Conservation (phyloP, 2,888 invertebrate genomes). For the Mimumesa dahlbomi region DNA sequence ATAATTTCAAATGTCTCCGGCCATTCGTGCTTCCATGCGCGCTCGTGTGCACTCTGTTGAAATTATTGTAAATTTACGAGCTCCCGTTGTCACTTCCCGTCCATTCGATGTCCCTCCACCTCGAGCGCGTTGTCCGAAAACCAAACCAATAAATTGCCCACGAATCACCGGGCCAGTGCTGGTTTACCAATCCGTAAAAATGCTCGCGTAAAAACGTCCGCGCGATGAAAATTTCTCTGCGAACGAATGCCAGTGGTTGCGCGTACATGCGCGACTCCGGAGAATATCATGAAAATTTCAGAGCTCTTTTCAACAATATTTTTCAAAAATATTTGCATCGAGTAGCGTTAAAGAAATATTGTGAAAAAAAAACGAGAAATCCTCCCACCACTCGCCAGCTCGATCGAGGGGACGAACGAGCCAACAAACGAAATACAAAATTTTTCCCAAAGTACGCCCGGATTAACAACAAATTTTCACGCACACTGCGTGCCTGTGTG, state of each 20-base stretch:
- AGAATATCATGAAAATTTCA: too few species aligned
- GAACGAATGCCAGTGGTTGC: constrained; percentile 24
- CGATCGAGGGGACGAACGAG: too few species aligned
- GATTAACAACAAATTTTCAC: too few species aligned
- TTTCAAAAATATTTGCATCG: too few species aligned
- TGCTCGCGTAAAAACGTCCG: constrained; percentile 49
- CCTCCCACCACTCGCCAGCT: too few species aligned
- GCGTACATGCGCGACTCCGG: too few species aligned
- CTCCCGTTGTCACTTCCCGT: constrained; percentile 70
- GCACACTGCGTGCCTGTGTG: too few species aligned
- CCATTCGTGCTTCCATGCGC: constrained; percentile 24
- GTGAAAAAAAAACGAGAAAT: too few species aligned
- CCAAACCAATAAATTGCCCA: constrained; percentile 71
- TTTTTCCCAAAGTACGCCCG: too few species aligned
- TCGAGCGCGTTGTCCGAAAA: constrained; percentile 41
- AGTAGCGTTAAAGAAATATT: too few species aligned
- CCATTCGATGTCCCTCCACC: constrained; percentile 60
- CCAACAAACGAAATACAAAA: too few species aligned
- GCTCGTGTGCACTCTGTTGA: constrained; percentile 61
- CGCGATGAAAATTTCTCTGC: constrained; percentile 42
- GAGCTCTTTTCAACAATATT: constrained; percentile 2
- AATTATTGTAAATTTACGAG: constrained; percentile 75
- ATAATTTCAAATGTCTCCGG: constrained; percentile 46
- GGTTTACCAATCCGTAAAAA: constrained; percentile 71
- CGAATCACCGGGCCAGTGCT: constrained; percentile 65